Evolutionary conservation across 1,140 invertebrate genomes (phyloP), one percentile per base, ranked within the genome.

Genomic region (Coenobita brevimanus): DNA sequence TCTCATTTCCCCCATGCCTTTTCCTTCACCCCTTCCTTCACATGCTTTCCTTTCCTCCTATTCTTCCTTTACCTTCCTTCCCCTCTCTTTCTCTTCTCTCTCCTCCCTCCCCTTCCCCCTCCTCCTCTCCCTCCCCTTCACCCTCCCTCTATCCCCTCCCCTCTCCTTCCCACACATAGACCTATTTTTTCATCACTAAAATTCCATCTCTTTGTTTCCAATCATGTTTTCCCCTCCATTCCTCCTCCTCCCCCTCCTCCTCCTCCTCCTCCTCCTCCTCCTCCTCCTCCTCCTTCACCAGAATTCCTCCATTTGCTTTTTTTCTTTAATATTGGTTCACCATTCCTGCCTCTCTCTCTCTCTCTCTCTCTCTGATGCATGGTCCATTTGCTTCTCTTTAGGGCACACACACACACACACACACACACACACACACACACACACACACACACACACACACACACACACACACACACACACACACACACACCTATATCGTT

Each of bases 361-460:
- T 57, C 54, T n/a, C n/a, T 57, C n/a, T 57, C 54, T 57, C 54
- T n/a, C 54, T 57, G 10, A 10, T n/a, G n/a, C n/a, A 10, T n/a
- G 13, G 13, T 57, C n/a, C n/a, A 13, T 57, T 57, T 57, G 13
- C n/a, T 57, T 57, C n/a, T 57, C 54, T 13, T 10, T 57, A 57
- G 13, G 13, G 54, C 54, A 10, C 13, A 57, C 54, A 13, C 13
- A 57, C 13, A 57, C 24, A 67, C 24, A 24, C 24, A 67, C 64
- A 67, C 64, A 67, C 64, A 67, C 64, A 67, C 64, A 67, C 64
- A 67, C 64, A 67, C 64, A 67, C 64, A 67, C 64, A 67, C 64
- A 67, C 64, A 67, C 64, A 67, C 64, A 67, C 64, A 67, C 64
- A 67, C 64, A 67, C 64, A 67, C 64, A 67, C 64, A 67, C 64